Evolutionary conservation across 2,888 invertebrate genomes (phyloP).

Genomic region (Exocentrus adspersus): DNA sequence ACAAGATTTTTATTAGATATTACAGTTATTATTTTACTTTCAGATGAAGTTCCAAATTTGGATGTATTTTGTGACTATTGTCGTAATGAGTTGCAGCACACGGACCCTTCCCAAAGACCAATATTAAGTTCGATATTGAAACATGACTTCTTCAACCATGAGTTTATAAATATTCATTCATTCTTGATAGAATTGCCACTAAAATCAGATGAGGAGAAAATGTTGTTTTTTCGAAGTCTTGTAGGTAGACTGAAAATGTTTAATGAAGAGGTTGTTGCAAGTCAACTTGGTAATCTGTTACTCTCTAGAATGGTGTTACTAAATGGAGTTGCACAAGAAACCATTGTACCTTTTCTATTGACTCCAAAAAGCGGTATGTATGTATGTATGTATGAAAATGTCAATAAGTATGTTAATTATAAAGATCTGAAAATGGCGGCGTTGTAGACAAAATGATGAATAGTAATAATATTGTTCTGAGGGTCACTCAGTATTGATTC

Average conservation of each 20-base stretch:
- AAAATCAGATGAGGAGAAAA: slow-evolving; percentile 80
- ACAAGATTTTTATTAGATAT: too few relatives aligned
- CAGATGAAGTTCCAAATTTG: slow-evolving; percentile 76
- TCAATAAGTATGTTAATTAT: too few relatives aligned
- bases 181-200: slow-evolving; percentile 85
- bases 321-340: slow-evolving; percentile 80
- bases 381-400: too few relatives aligned
- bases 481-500: too few relatives aligned
- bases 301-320: slow-evolving; percentile 87
- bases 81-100: slow-evolving; percentile 73
- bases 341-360: slow-evolving; percentile 77
- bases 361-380: slow-evolving; percentile 74
- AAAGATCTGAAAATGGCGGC: too few relatives aligned
- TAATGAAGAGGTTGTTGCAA: slow-evolving; percentile 84
- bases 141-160: slow-evolving; percentile 85
- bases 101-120: slow-evolving; percentile 73
- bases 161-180: slow-evolving; percentile 84
- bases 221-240: slow-evolving; percentile 79
- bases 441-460: too few relatives aligned
- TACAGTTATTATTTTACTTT: slow-evolving; percentile 35
- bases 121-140: slow-evolving; percentile 72
- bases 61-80: slow-evolving; percentile 77
- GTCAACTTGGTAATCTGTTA: slow-evolving; percentile 79
- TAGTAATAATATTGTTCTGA: too few relatives aligned
- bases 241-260: slow-evolving; percentile 75